phyloP scores from a whole-genome alignment of 2,888 invertebrate species.

The Nysson spinosus region DNA sequence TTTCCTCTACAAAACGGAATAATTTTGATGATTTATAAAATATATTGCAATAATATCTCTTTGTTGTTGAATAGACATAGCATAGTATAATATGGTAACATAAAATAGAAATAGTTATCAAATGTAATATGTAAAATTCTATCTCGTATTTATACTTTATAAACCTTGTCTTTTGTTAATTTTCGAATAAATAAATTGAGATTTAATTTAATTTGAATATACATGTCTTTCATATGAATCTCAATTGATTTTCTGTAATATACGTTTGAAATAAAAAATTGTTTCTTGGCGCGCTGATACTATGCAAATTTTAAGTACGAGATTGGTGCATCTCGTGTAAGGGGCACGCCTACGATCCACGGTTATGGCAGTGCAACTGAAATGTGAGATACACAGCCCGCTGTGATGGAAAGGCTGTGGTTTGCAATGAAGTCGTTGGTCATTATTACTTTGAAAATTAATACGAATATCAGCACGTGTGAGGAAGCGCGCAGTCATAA shows the following conservation, averaged over 20 bases:
- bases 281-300: conserved; percentile 25
- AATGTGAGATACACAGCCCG: conserved; percentile 45
- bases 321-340: conserved; percentile 42
- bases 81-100: no score
- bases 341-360: conserved; percentile 54
- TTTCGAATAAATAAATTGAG: conserved; percentile 8
- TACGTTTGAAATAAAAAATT: conserved; percentile 36
- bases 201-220: not conserved
- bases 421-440: conserved; percentile 40
- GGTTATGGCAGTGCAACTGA: conserved; percentile 52
- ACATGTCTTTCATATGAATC: conserved; percentile 4
- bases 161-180: no score
- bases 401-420: conserved; percentile 41
- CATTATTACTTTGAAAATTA: conserved; percentile 31
- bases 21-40: conserved; percentile 1
- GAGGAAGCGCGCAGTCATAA: conserved; percentile 32
- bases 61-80: no score
- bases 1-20: conserved; percentile 7
- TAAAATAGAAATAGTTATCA: not conserved
- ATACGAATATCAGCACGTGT: conserved; percentile 20
- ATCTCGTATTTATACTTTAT: no score
- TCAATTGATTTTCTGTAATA: not conserved
- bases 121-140: no score
- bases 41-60: no score
- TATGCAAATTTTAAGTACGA: conserved; percentile 26